Evolutionary conservation across 2,113 vertebrate species (phyloP).

Genomic region (Callionymus lyra): DNA sequence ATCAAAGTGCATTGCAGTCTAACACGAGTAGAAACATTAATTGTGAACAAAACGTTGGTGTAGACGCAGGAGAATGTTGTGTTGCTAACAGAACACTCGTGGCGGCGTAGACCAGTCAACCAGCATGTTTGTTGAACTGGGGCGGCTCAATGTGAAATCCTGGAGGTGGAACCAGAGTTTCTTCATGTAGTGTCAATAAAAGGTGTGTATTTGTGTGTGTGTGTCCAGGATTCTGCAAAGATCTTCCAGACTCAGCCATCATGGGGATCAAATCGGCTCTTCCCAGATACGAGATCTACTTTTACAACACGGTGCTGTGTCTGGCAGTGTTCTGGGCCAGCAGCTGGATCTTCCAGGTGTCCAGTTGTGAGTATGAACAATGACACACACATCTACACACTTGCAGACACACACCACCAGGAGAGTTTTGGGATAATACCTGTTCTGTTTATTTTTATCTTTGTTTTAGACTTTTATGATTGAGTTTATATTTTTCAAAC

Average conservation of each 20-base stretch:
- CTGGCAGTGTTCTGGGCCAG: conserved; percentile 78
- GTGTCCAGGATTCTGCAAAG: conserved; percentile 16
- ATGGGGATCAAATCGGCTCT: conserved; percentile 85
- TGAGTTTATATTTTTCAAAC: too few species aligned
- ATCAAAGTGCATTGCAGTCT: too few species aligned
- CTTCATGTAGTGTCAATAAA: too few species aligned
- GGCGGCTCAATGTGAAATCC: neutral
- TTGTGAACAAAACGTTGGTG: too few species aligned
- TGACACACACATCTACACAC: neutral
- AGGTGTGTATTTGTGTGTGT: neutral
- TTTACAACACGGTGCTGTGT: conserved; percentile 76
- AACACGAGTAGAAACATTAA: too few species aligned
- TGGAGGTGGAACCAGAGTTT: conserved; percentile 4
- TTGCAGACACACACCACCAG: neutral
- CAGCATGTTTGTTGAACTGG: neutral
- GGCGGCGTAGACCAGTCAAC: too few species aligned
- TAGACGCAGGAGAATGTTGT: too few species aligned
- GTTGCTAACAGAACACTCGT: too few species aligned
- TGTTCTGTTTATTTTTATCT: too few species aligned
- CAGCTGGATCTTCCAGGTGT: conserved; percentile 82
- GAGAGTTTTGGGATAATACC: too few species aligned
- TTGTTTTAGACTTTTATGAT: too few species aligned
- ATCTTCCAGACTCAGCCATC: conserved; percentile 5
- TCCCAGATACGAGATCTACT: conserved; percentile 79
- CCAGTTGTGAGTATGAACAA: conserved; percentile 70